These are phyloP conservation scores for Phortica variegata DNA, from an alignment of 1,140 invertebrate species.

Conservation along the genomic window DNA sequence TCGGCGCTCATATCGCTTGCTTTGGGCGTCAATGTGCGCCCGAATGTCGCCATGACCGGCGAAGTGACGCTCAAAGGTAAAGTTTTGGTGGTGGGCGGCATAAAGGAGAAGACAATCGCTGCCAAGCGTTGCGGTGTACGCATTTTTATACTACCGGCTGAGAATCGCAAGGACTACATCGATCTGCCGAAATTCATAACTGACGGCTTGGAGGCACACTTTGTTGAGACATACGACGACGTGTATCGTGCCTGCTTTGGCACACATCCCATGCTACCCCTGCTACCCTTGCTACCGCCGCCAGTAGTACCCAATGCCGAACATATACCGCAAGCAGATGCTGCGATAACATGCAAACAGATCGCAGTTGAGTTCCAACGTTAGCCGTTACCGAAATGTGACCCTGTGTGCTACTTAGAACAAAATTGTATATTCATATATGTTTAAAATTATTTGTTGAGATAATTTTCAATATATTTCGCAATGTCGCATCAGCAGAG, in stretches of 20 bases:
- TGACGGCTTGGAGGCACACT: conserved; percentile 88
- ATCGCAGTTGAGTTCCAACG: too few species aligned
- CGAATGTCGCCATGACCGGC: conserved; percentile 95
- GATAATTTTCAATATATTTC: too few species aligned
- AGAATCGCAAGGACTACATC: conserved; percentile 92
- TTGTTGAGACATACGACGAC: conserved; percentile 80
- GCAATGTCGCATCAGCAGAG: too few species aligned
- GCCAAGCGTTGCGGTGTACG: conserved; percentile 87
- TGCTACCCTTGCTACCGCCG: too few species aligned
- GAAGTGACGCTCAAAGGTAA: conserved; percentile 93
- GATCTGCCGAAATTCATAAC: conserved; percentile 89
- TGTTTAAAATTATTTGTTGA: too few species aligned
- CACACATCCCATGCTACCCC: not conserved
- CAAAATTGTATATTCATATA: too few species aligned
- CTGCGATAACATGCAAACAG: too few species aligned
- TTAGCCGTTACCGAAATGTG: too few species aligned
- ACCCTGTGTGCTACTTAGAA: too few species aligned
- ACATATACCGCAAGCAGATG: too few species aligned
- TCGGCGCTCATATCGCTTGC: conserved; percentile 89
- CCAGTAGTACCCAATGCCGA: too few species aligned
- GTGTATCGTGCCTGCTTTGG: conserved; percentile 81
- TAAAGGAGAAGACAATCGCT: conserved; percentile 96
- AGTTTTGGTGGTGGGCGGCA: conserved; percentile 93
- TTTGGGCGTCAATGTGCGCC: conserved; percentile 67
- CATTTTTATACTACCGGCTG: conserved; percentile 86